Conservation (phyloP, 1,140 invertebrate species). For the Panulirus ornatus region DNA sequence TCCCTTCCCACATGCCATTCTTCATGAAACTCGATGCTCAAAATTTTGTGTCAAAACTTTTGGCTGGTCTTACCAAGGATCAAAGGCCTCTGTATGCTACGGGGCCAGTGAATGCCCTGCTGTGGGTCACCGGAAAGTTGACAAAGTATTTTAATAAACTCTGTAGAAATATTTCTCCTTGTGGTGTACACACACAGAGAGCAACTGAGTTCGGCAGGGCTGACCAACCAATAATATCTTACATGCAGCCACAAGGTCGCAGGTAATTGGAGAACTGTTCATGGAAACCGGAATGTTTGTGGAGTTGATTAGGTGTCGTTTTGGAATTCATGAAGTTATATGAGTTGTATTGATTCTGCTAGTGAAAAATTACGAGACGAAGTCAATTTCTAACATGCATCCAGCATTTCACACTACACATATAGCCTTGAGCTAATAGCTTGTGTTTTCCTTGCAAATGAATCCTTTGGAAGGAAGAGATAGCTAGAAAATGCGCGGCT, state of each 20-base stretch:
- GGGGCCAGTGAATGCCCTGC: neutral
- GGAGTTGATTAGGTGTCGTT: too few species aligned
- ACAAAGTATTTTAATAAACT: neutral
- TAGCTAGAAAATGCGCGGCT: neutral
- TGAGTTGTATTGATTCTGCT: too few species aligned
- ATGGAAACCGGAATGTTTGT: too few species aligned
- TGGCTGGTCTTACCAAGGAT: neutral
- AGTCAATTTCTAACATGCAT: neutral
- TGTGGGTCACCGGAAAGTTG: neutral
- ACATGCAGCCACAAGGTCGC: too few species aligned
- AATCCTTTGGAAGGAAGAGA: neutral
- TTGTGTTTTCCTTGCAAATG: neutral
- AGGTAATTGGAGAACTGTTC: too few species aligned
- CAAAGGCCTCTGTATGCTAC: neutral
- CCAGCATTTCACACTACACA: neutral
- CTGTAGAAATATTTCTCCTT: too few species aligned
- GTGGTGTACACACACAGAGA: too few species aligned
- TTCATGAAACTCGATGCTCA: neutral
- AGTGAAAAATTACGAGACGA: too few species aligned
- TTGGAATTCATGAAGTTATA: too few species aligned
- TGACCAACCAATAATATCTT: too few species aligned
- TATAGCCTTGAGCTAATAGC: neutral
- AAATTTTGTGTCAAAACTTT: neutral
- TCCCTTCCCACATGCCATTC: neutral
- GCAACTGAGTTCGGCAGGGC: too few species aligned